Evolutionary conservation across 2,888 invertebrate genomes (phyloP).

Genomic region (Drosophila yooni): DNA sequence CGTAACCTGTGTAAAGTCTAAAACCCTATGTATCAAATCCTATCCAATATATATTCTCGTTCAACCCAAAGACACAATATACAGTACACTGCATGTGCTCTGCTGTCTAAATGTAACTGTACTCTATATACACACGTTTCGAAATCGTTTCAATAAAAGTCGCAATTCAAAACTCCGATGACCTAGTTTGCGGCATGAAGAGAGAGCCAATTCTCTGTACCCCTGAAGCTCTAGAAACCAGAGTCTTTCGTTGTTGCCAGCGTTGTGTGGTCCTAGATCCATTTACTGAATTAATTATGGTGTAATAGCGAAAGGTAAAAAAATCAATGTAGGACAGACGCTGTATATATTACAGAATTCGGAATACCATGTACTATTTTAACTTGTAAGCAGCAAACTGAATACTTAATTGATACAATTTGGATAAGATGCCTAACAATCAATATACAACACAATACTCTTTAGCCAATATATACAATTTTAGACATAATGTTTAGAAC

Average conservation of each 20-base stretch:
- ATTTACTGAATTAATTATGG: slow-evolving; percentile 41
- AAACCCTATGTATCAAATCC: slow-evolving; percentile 39
- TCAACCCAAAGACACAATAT: slow-evolving; percentile 12
- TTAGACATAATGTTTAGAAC: slow-evolving; percentile 74
- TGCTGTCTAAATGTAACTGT: slow-evolving; percentile 43
- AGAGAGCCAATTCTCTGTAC: slow-evolving; percentile 1
- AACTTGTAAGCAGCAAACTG: slow-evolving; percentile 30
- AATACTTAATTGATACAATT: slow-evolving; percentile 18
- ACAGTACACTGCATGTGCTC: slow-evolving; percentile 62
- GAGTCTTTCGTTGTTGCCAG: slow-evolving; percentile 65
- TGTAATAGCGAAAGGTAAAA: slow-evolving; percentile 40
- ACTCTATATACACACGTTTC: slow-evolving; percentile 21
- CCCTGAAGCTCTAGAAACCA: slow-evolving; percentile 26
- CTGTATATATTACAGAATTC: slow-evolving; percentile 40
- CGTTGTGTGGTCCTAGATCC: slow-evolving; percentile 24
- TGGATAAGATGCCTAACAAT: slow-evolving; percentile 47
- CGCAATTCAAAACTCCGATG: slow-evolving; percentile 35
- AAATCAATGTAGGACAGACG: slow-evolving; percentile 34
- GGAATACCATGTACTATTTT: slow-evolving; percentile 8
- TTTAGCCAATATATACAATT: slow-evolving; percentile 45
- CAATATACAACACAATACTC: slow-evolving; percentile 41
- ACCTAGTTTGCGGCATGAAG: slow-evolving; percentile 32
- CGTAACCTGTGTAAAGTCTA: slow-evolving; percentile 59
- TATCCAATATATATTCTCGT: slow-evolving; percentile 13
- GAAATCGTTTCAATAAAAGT: slow-evolving; percentile 11